phyloP scores from a whole-genome alignment of 1,140 invertebrate species.

The Ips nitidus region DNA sequence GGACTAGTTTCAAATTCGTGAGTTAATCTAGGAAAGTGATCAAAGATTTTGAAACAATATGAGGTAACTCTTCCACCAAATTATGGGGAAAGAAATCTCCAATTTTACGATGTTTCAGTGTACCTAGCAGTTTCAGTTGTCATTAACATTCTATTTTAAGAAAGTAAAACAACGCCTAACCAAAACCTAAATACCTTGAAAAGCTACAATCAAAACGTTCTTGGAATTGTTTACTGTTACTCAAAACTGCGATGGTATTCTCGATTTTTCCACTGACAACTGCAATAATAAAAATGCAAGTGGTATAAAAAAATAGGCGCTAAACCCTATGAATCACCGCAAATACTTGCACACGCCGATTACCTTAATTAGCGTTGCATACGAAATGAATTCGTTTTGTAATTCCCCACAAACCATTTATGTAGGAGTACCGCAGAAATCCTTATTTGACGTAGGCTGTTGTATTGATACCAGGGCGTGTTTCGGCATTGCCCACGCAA shows the following conservation, averaged over 20 bases:
- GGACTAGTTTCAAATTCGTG: too few species aligned
- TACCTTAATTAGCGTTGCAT: slow-evolving; percentile 19
- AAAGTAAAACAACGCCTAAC: neutral
- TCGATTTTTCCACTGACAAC: too few species aligned
- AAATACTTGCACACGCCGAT: slow-evolving; percentile 19
- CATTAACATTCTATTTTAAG: too few species aligned
- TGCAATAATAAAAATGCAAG: neutral
- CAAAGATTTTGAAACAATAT: too few species aligned
- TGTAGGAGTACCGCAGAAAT: slow-evolving; percentile 4
- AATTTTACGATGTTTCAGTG: too few species aligned
- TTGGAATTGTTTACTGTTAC: slow-evolving; percentile 21
- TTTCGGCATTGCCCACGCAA: too few species aligned
- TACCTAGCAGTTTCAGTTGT: too few species aligned
- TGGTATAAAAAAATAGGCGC: slow-evolving; percentile 14
- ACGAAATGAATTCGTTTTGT: slow-evolving; percentile 13
- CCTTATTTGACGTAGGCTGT: neutral
- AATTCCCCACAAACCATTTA: slow-evolving; percentile 9
- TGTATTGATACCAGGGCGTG: neutral
- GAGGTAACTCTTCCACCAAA: too few species aligned
- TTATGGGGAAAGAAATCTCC: too few species aligned
- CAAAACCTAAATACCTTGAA: slow-evolving; percentile 7
- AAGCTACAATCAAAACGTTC: neutral
- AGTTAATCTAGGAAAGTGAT: too few species aligned
- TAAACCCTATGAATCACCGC: slow-evolving; percentile 5
- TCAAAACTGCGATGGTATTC: too few species aligned